Base-by-base conservation (phyloP, 2,888 invertebrate genomes). In the Venusia cambrica region DNA sequence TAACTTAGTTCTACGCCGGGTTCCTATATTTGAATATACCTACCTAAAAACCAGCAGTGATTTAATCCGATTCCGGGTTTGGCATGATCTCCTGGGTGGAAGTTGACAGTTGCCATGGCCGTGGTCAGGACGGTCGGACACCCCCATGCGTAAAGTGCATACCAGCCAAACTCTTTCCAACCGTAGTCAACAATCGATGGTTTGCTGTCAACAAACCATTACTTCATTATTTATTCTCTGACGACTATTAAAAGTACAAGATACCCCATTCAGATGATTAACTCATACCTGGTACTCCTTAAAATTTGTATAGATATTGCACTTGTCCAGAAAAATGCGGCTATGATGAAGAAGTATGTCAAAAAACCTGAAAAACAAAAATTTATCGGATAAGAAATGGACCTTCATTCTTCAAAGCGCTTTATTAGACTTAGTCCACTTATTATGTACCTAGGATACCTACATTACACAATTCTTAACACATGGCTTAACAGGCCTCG, bases 301-400 rank as follows among this genome's bases (percentile, higher is more conserved):
- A 92, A 88, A 21, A 92, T 88, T 59, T 93, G 92, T 60, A 92
- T 89, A 1, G 92, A 87, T 32, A 92, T 88, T n/a, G 91, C 76
- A 57, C 91, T 92, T 37, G 91, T 69, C 92, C 93, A 93, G 59
- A 92, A 92, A 63, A 92, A 92, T 19, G 90, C 84, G 0, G 89
- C 83, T 32, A 92, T 57, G 45, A 91, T 79, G 41, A 90, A 88
- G 57, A 85, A 90, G 53, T 90, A 91, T 2, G 84, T 62, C 8
- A 87, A 26, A 58, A 89, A 90, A 4, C 88, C 90, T 90, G 75
- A 45, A 80, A 60, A 46, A 32, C 18, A 41, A 29, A 16, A 3
- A n/a, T n/a, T n/a, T n/a, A n/a, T n/a, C n/a, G n/a, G n/a, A n/a
- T n/a, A n/a, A n/a, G n/a, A n/a, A n/a, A n/a, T n/a, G n/a, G n/a